phyloP scores from a whole-genome alignment of 2,888 invertebrate species.

The Andrena bucephala region DNA sequence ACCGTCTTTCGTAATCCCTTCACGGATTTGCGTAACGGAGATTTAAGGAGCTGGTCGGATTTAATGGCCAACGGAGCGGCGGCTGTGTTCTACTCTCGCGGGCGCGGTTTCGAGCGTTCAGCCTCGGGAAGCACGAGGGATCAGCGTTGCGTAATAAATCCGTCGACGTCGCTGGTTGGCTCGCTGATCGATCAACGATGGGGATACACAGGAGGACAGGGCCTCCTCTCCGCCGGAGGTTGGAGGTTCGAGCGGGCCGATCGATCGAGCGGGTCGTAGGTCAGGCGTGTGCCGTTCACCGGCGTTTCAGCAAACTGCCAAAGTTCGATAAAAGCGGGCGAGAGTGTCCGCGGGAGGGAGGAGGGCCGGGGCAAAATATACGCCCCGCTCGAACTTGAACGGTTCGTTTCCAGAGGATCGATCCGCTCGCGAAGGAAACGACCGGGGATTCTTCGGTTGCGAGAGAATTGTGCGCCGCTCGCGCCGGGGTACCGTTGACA shows the following conservation, averaged over 20 bases:
- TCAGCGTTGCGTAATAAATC: constrained; percentile 42
- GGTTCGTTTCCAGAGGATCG: neutral
- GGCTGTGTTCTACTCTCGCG: neutral
- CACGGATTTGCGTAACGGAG: constrained; percentile 20
- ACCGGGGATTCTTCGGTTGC: too few relatives aligned
- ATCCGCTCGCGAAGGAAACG: too few relatives aligned
- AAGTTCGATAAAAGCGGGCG: constrained; percentile 29
- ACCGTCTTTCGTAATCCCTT: constrained; percentile 47
- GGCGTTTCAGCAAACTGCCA: constrained; percentile 24
- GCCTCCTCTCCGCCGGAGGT: neutral
- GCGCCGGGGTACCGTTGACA: too few relatives aligned
- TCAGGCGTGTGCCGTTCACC: constrained; percentile 23
- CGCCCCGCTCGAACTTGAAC: neutral
- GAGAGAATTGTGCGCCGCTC: too few relatives aligned
- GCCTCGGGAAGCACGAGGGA: constrained; percentile 5
- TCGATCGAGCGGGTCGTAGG: constrained; percentile 7
- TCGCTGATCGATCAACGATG: neutral
- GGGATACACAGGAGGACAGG: neutral
- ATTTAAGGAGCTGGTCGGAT: constrained; percentile 27
- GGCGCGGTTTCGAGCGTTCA: neutral
- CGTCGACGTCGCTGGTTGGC: neutral
- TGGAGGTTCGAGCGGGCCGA: constrained; percentile 12
- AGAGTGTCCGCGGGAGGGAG: neutral
- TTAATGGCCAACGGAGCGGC: constrained; percentile 10
- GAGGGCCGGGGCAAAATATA: constrained; percentile 22